Conservation (phyloP, 2,113 vertebrate species). For the Gallinago paraguaiae region DNA sequence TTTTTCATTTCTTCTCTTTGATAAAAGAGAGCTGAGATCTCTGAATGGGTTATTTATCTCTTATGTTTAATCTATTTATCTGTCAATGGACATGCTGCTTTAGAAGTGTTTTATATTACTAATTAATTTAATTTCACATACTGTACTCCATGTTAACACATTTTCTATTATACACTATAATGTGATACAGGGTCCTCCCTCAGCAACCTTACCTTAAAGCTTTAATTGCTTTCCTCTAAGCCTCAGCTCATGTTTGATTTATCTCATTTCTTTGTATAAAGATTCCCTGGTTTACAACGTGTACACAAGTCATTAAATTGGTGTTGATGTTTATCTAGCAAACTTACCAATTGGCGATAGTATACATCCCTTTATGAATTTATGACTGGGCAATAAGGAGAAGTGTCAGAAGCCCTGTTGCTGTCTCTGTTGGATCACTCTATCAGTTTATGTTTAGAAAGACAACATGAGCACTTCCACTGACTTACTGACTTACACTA, state of each 20-base stretch:
- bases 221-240: constrained; percentile 75
- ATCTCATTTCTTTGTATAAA: constrained; percentile 81
- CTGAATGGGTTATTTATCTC: constrained; percentile 54
- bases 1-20: constrained; percentile 45
- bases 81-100: constrained; percentile 64
- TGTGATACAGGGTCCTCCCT: constrained; percentile 57
- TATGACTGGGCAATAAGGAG: constrained; percentile 83
- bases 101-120: constrained; percentile 75
- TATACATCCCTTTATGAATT: constrained; percentile 80
- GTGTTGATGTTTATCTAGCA: constrained; percentile 85
- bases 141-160: constrained; percentile 67
- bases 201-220: constrained; percentile 68
- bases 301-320: constrained; percentile 82
- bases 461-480: not conserved
- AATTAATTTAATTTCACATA: constrained; percentile 78
- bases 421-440: constrained; percentile 66
- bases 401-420: constrained; percentile 71
- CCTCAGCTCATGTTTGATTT: constrained; percentile 76
- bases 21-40: constrained; percentile 51
- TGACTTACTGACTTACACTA: too few relatives aligned
- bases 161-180: constrained; percentile 73
- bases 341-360: constrained; percentile 76
- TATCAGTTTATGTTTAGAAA: constrained; percentile 48
- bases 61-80: constrained; percentile 69
- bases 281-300: constrained; percentile 82